phyloP scores from a whole-genome alignment of 2,888 invertebrate species.

The Griposia aprilina region DNA sequence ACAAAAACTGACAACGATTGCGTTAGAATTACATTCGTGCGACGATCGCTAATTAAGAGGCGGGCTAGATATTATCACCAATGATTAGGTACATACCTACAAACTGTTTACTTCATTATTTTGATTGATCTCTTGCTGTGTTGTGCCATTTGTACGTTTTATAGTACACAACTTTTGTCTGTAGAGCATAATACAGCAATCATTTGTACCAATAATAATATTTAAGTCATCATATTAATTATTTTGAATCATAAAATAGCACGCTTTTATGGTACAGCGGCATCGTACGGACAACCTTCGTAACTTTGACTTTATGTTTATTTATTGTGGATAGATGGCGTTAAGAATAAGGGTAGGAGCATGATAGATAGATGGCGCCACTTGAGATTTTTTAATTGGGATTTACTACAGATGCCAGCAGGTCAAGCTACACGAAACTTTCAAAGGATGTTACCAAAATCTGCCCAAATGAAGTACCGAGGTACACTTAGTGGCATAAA shows the following conservation, averaged over 20 bases:
- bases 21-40: too few species aligned
- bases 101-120: neutral
- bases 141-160: neutral
- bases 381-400: too few species aligned
- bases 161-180: neutral
- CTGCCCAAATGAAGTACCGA: too few species aligned
- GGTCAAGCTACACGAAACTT: too few species aligned
- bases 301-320: neutral
- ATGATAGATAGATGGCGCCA: slow-evolving; percentile 7
- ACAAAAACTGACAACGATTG: too few species aligned
- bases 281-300: neutral
- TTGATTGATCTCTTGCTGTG: neutral
- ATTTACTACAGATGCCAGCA: too few species aligned
- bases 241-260: neutral
- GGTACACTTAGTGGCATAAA: too few species aligned
- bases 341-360: neutral
- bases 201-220: neutral
- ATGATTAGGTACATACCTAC: too few species aligned
- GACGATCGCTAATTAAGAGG: too few species aligned
- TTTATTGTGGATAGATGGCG: slow-evolving; percentile 11
- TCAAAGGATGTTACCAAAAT: too few species aligned
- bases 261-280: neutral
- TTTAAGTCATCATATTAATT: neutral
- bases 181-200: neutral
- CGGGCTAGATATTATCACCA: too few species aligned